These are phyloP conservation scores for Mesoligia furuncula DNA, from an alignment of 2,888 invertebrate genomes.

Conservation along the genomic window DNA sequence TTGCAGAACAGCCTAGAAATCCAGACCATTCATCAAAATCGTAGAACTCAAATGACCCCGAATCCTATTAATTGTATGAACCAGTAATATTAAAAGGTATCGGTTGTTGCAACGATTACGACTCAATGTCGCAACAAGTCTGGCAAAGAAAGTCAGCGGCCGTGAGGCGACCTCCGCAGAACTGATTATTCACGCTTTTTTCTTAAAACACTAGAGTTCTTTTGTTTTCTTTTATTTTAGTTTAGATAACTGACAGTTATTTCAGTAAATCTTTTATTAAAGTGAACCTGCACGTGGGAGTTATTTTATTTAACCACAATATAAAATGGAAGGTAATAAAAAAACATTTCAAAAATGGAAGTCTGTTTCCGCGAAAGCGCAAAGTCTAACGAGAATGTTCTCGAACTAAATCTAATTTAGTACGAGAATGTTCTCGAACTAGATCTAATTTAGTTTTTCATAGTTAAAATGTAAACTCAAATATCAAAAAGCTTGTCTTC, in stretches of 20 bases:
- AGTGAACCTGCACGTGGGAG: too few species aligned
- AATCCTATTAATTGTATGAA: conserved; percentile 41
- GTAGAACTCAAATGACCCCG: conserved; percentile 31
- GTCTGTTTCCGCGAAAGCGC: background rate
- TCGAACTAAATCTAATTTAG: background rate
- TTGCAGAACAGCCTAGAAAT: conserved; percentile 5
- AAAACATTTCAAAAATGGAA: background rate
- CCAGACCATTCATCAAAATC: background rate
- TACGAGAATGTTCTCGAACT: background rate
- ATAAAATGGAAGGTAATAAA: background rate
- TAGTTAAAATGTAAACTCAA: background rate
- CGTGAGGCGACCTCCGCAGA: conserved; percentile 64
- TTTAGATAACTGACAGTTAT: conserved; percentile 14
- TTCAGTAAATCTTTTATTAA: background rate
- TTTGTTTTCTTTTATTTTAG: conserved; percentile 24
- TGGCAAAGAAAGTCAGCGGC: conserved; percentile 62
- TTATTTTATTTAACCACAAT: background rate
- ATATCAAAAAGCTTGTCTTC: background rate
- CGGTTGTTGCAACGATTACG: conserved; percentile 57
- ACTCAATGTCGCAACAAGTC: conserved; percentile 62
- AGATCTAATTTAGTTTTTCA: background rate
- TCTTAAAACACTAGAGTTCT: conserved; percentile 41
- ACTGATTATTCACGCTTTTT: conserved; percentile 67
- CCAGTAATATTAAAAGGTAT: conserved; percentile 37
- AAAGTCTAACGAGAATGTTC: background rate